Conservation (phyloP, 2,797 vertebrate species). For the Rhadinocentrus ornatus region DNA sequence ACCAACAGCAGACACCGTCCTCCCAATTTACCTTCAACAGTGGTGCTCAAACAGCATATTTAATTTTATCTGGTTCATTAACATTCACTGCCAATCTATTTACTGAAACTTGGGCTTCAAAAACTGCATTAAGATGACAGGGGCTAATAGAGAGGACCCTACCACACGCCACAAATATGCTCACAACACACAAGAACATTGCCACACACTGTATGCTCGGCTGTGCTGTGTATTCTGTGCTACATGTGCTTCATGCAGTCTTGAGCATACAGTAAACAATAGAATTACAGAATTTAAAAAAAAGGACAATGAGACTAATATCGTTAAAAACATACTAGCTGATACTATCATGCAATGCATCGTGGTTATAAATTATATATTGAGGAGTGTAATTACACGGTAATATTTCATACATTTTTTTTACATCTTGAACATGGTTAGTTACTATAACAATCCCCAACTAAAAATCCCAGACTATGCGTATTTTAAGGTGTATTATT, state of each 20-base stretch:
- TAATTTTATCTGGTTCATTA: background rate
- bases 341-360: background rate
- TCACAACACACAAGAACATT: background rate
- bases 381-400: no score
- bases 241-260: background rate
- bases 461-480: background rate
- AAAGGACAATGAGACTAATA: background rate
- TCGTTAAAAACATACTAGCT: background rate
- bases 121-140: background rate
- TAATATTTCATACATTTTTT: background rate
- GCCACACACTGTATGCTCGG: background rate
- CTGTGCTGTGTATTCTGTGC: background rate
- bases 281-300: no score
- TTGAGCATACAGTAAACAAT: background rate
- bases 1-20: background rate
- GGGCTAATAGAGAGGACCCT: background rate
- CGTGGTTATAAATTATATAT: background rate
- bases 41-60: background rate
- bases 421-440: background rate
- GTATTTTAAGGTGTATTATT: background rate
- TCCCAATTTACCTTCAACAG: background rate
- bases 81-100: background rate
- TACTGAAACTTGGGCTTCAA: background rate
- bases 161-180: background rate
- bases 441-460: background rate